These are phyloP conservation scores for Pseudochaenichthys georgianus DNA, from an alignment of 2,797 vertebrate genomes.

Conservation along the genomic window DNA sequence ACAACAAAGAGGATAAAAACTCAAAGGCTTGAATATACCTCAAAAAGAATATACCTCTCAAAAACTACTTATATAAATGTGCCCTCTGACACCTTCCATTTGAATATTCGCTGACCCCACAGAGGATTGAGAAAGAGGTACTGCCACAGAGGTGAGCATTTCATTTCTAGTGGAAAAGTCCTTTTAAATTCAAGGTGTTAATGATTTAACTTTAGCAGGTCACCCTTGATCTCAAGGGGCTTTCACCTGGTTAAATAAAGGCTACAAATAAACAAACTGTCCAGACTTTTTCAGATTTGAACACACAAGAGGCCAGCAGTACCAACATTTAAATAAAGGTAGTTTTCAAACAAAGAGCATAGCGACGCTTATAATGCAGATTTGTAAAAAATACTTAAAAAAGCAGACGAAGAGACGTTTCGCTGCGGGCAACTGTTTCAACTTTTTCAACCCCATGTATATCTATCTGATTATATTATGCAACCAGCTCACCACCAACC, in stretches of 20 bases:
- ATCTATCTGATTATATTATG: conserved; percentile 23
- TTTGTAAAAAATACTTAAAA: neutral
- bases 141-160: neutral
- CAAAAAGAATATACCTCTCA: conserved; percentile 7
- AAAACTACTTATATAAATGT: conserved; percentile 8
- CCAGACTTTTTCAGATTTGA: neutral
- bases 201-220: neutral
- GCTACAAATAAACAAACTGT: neutral
- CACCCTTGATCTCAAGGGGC: too few relatives aligned
- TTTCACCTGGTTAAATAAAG: too few relatives aligned
- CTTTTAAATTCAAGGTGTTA: conserved; percentile 17
- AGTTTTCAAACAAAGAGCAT: conserved; percentile 15
- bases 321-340: conserved; percentile 6
- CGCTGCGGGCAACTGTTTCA: neutral
- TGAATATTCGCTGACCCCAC: neutral
- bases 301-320: neutral
- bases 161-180: neutral
- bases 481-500: conserved; percentile 25
- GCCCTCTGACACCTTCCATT: neutral
- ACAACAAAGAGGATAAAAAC: neutral
- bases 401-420: conserved; percentile 25
- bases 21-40: conserved; percentile 11
- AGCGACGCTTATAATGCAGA: neutral
- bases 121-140: neutral
- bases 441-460: conserved; percentile 18